These are phyloP conservation scores for Dreissena polymorpha DNA, from an alignment of 1,140 invertebrate genomes.

Conservation along the genomic window DNA sequence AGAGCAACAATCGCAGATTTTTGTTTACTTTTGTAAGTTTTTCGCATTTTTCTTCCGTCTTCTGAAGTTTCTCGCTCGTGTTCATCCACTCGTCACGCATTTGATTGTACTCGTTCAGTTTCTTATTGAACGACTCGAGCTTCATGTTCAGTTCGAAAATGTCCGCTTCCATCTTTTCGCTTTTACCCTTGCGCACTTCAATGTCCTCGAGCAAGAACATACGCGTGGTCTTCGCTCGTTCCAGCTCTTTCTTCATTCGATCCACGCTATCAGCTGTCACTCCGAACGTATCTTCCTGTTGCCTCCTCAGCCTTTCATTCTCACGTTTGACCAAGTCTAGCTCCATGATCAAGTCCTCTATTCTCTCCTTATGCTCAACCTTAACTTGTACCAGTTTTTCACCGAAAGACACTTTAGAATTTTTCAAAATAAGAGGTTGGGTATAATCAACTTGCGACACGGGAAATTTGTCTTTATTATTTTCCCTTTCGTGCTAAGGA, in stretches of 20 bases:
- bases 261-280: slow-evolving; percentile 50
- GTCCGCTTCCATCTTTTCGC: slow-evolving; percentile 52
- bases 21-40: slow-evolving; percentile 59
- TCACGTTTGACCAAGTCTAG: slow-evolving; percentile 55
- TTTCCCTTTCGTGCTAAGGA: not conserved
- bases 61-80: slow-evolving; percentile 37
- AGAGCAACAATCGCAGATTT: slow-evolving; percentile 50
- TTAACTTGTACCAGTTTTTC: slow-evolving; percentile 46
- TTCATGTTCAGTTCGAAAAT: slow-evolving; percentile 63
- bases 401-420: slow-evolving; percentile 48
- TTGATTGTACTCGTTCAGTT: slow-evolving; percentile 52
- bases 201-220: slow-evolving; percentile 56
- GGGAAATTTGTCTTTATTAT: slow-evolving; percentile 20
- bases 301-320: slow-evolving; percentile 50
- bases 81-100: slow-evolving; percentile 46
- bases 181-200: slow-evolving; percentile 51
- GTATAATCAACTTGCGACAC: slow-evolving; percentile 47
- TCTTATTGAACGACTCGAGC: slow-evolving; percentile 52
- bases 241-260: slow-evolving; percentile 60
- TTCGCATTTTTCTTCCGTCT: slow-evolving; percentile 53
- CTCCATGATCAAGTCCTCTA: slow-evolving; percentile 54
- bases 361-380: slow-evolving; percentile 37
- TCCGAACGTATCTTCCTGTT: slow-evolving; percentile 53
- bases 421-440: slow-evolving; percentile 43
- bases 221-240: slow-evolving; percentile 53